Evolutionary conservation across 2,797 vertebrate species (phyloP).

Genomic region (Pantherophis vulpinus): DNA sequence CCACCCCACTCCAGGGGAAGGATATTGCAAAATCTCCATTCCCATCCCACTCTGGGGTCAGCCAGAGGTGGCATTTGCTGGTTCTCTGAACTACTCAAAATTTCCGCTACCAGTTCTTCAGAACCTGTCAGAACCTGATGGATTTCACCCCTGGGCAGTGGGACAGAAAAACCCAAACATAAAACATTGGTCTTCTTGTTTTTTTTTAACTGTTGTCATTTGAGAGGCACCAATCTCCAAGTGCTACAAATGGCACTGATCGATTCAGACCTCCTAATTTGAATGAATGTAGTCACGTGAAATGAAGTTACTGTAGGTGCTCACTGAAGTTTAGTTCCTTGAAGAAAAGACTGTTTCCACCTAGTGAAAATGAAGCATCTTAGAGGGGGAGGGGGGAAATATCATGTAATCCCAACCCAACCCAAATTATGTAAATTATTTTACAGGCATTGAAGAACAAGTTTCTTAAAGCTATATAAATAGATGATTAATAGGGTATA

Average conservation of each 20-base stretch:
- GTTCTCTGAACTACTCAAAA: too few species aligned
- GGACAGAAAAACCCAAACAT: not conserved
- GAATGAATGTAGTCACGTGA: not conserved
- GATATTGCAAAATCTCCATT: too few species aligned
- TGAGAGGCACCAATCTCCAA: not conserved
- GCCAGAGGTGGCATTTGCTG: too few species aligned
- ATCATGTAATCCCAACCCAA: not conserved
- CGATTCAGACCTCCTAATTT: not conserved
- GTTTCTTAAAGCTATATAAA: not conserved
- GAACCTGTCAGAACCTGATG: too few species aligned
- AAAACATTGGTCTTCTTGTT: not conserved
- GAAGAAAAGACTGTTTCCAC: not conserved
- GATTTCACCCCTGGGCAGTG: not conserved
- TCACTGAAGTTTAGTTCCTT: not conserved
- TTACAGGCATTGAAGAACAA: not conserved
- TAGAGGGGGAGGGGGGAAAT: too few species aligned
- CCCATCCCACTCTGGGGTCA: too few species aligned
- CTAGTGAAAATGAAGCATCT: not conserved
- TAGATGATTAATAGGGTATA: not conserved
- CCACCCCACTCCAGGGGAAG: too few species aligned
- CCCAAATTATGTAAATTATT: not conserved
- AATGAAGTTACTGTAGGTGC: not conserved
- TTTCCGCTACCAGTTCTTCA: too few species aligned
- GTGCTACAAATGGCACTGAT: not conserved
- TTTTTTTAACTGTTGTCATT: not conserved